These are phyloP conservation scores for Crypturellus undulatus DNA, from an alignment of 2,113 vertebrate species.

Conservation along the genomic window DNA sequence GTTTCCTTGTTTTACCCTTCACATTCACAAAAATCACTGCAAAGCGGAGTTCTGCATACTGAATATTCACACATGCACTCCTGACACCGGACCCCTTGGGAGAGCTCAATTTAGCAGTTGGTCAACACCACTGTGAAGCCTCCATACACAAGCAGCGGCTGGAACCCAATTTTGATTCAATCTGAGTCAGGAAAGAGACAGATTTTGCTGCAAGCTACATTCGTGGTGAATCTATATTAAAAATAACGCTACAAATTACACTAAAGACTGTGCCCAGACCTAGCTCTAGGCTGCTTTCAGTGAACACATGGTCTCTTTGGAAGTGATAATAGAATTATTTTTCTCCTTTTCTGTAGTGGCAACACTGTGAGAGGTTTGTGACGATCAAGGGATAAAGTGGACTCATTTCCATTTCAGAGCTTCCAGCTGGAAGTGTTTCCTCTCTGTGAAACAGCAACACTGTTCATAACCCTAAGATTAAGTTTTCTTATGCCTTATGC, in stretches of 20 bases:
- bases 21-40: neutral
- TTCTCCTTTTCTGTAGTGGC: neutral
- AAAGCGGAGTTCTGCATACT: neutral
- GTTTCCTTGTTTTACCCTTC: neutral
- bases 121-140: neutral
- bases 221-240: neutral
- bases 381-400: constrained; percentile 43
- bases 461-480: constrained; percentile 4
- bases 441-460: constrained; percentile 4
- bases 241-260: neutral
- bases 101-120: neutral
- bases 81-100: neutral
- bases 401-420: constrained; percentile 62
- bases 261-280: neutral
- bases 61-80: accelerated
- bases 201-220: neutral
- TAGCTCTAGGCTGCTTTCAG: neutral
- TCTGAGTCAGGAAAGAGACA: neutral
- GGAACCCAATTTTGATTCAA: neutral
- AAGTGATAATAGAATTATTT: neutral
- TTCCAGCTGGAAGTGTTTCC: constrained; percentile 5
- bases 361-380: constrained; percentile 44
- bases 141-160: neutral
- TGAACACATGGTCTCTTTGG: neutral
- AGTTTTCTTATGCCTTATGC: neutral